phyloP scores from a whole-genome alignment of 1,140 invertebrate species.

The Thaumetopoea pityocampa region DNA sequence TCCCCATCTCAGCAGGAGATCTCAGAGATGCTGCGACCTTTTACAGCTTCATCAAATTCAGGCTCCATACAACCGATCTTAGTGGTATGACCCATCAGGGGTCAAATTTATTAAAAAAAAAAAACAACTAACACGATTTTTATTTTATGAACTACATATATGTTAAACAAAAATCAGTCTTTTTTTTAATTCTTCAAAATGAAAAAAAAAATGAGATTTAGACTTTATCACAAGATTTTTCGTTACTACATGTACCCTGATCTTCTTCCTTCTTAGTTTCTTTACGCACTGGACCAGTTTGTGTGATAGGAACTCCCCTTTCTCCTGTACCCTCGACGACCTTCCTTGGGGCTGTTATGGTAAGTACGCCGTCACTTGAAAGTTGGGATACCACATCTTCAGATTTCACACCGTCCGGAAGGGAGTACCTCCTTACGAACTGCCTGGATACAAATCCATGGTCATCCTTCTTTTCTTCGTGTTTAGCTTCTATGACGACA shows the following conservation, averaged over 20 bases:
- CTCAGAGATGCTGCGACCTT: too few relatives aligned
- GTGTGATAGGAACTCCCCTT: slow-evolving; percentile 53
- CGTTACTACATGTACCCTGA: slow-evolving; percentile 20
- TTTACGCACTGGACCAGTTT: slow-evolving; percentile 51
- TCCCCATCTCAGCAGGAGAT: too few relatives aligned
- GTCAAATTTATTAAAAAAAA: not conserved
- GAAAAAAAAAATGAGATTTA: slow-evolving; percentile 2
- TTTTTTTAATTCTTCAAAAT: too few relatives aligned
- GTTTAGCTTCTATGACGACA: slow-evolving; percentile 82
- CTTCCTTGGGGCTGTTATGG: slow-evolving; percentile 80
- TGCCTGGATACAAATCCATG: slow-evolving; percentile 79
- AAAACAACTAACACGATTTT: not conserved
- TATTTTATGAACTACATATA: too few relatives aligned
- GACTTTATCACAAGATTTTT: slow-evolving; percentile 4
- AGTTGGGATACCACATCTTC: slow-evolving; percentile 82
- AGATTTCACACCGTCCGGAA: slow-evolving; percentile 80
- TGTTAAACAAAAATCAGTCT: not conserved
- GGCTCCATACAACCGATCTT: too few relatives aligned
- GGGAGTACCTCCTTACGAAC: slow-evolving; percentile 81
- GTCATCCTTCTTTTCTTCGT: slow-evolving; percentile 81
- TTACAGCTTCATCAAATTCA: too few relatives aligned
- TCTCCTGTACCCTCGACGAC: slow-evolving; percentile 67
- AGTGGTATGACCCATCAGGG: too few relatives aligned
- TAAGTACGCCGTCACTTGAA: slow-evolving; percentile 84
- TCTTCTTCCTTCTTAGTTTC: slow-evolving; percentile 25